These are phyloP conservation scores for Platypus cylindrus DNA, from an alignment of 2,888 invertebrate genomes.

Conservation along the genomic window DNA sequence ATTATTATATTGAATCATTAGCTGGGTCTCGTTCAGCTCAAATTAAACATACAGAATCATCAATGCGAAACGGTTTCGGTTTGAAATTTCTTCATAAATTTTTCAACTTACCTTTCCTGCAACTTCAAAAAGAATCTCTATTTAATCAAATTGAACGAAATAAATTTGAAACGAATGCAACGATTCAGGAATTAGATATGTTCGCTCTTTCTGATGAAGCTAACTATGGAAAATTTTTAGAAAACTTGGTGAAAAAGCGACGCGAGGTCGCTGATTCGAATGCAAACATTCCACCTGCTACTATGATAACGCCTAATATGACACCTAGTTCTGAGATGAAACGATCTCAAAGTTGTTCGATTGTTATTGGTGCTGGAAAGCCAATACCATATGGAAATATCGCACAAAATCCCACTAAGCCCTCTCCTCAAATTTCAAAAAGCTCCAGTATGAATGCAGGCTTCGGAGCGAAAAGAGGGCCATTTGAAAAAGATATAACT, in stretches of 20 bases:
- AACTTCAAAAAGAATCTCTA: constrained; percentile 75
- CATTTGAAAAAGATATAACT: constrained; percentile 30
- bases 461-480: constrained; percentile 29
- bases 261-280: constrained; percentile 57
- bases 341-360: constrained; percentile 34
- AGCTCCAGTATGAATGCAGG: constrained; percentile 28
- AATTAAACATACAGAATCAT: constrained; percentile 79
- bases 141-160: constrained; percentile 76
- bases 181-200: constrained; percentile 60
- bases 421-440: constrained; percentile 22
- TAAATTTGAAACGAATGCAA: constrained; percentile 64
- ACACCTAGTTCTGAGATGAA: constrained; percentile 30
- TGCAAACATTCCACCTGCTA: constrained; percentile 37
- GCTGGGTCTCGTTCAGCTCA: constrained; percentile 48
- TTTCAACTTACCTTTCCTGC: constrained; percentile 86
- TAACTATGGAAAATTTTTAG: constrained; percentile 61
- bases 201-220: constrained; percentile 67
- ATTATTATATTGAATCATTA: constrained; percentile 53
- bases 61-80: constrained; percentile 94
- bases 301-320: constrained; percentile 9
- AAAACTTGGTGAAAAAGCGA: constrained; percentile 60
- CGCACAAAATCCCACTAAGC: constrained; percentile 12
- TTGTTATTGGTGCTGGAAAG: constrained; percentile 33
- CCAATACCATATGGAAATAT: constrained; percentile 32
- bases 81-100: constrained; percentile 86